Conservation (phyloP, 2,113 vertebrate species). For the Ancistrus triradiatus region DNA sequence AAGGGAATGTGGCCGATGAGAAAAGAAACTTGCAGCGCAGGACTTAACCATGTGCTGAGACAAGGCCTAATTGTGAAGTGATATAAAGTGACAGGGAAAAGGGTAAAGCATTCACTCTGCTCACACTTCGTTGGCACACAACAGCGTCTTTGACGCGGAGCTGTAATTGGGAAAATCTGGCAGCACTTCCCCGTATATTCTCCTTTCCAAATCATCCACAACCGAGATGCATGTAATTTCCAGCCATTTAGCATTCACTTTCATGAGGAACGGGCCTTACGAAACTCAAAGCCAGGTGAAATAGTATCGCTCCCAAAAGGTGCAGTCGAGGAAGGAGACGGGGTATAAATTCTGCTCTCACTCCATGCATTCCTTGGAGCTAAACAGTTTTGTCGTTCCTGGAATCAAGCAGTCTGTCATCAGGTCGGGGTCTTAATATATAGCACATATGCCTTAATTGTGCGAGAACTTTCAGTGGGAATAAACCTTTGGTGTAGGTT, state of each 20-base stretch:
- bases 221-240: conserved; percentile 49
- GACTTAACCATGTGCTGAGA: conserved; percentile 20
- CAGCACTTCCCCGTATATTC: conserved; percentile 31
- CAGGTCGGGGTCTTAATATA: conserved; percentile 14
- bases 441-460: conserved; percentile 5
- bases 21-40: conserved; percentile 8
- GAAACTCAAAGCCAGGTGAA: conserved; percentile 46
- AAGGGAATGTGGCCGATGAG: conserved; percentile 10
- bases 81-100: conserved; percentile 44
- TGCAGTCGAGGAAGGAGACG: conserved; percentile 29
- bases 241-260: conserved; percentile 52
- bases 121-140: conserved; percentile 42
- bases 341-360: conserved; percentile 36
- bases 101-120: conserved; percentile 49
- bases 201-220: conserved; percentile 45
- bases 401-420: background rate
- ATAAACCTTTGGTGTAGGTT: background rate
- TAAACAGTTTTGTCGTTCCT: conserved; percentile 11
- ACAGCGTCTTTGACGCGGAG: conserved; percentile 46
- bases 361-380: background rate
- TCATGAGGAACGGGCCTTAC: conserved; percentile 41
- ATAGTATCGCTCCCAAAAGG: conserved; percentile 37
- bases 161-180: conserved; percentile 55
- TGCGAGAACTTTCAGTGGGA: background rate
- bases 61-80: conserved; percentile 44